These are phyloP conservation scores for Caloenas nicobarica DNA, from an alignment of 2,113 vertebrate genomes.

Conservation along the genomic window DNA sequence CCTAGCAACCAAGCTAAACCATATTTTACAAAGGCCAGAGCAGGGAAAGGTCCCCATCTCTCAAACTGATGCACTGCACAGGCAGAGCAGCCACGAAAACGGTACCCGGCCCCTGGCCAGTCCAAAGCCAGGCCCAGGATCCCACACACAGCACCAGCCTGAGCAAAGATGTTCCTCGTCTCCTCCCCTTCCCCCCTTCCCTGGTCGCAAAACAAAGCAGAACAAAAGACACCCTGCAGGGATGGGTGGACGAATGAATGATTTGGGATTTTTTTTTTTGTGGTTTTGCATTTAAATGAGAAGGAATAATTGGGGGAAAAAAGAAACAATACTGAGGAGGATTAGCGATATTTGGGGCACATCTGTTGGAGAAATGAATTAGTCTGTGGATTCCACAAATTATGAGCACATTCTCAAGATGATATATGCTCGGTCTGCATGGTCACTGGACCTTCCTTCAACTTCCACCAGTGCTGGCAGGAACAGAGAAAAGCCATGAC, in stretches of 20 bases:
- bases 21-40: neutral
- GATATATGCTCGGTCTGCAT: neutral
- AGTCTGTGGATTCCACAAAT: constrained; percentile 33
- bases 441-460: neutral
- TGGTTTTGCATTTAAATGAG: constrained; percentile 24
- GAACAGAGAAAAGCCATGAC: neutral
- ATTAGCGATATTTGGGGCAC: constrained; percentile 68
- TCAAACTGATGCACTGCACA: neutral
- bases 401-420: constrained; percentile 33
- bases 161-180: neutral
- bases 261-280: neutral
- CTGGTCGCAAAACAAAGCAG: neutral
- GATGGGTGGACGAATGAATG: neutral
- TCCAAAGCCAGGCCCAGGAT: neutral
- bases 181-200: neutral
- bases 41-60: neutral
- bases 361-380: constrained; percentile 54
- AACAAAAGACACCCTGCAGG: constrained; percentile 5
- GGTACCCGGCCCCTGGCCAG: neutral
- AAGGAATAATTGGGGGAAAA: neutral
- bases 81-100: neutral
- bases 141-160: neutral
- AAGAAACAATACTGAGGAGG: constrained; percentile 7
- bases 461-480: neutral
- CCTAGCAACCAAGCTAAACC: neutral